phyloP scores from a whole-genome alignment of 2,113 vertebrate species.

The Phalacrocorax aristotelis region DNA sequence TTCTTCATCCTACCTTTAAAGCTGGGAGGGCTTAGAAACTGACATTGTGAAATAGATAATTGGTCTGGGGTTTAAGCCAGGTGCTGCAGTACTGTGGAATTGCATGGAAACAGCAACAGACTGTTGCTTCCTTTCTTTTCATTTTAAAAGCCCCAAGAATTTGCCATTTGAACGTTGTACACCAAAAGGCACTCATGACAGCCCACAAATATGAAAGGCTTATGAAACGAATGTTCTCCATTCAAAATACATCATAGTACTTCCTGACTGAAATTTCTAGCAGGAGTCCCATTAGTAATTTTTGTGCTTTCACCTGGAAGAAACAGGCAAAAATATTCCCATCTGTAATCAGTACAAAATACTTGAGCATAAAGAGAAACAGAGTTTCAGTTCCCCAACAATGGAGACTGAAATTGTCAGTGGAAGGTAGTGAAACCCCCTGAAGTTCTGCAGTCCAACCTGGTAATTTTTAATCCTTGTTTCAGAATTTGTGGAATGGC shows the following conservation, averaged over 20 bases:
- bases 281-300: not conserved
- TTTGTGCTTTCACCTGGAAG: not conserved
- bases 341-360: not conserved
- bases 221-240: not conserved
- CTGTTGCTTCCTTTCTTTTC: not conserved
- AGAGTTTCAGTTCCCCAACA: not conserved
- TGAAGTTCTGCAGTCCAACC: not conserved
- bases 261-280: not conserved
- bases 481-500: not conserved
- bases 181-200: not conserved
- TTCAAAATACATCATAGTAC: not conserved
- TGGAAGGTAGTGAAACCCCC: not conserved
- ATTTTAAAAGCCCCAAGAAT: not conserved
- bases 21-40: not conserved
- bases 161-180: not conserved
- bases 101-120: not conserved
- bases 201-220: not conserved
- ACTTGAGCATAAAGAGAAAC: not conserved
- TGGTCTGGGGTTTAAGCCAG: not conserved
- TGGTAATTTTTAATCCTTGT: not conserved
- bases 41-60: not conserved
- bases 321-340: not conserved
- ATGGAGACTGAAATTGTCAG: not conserved
- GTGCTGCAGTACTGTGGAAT: not conserved
- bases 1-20: not conserved